Percentiles rank a stretch among this genome's conserved stretches.
Evolutionary conservation across 2,113 vertebrate genomes (phyloP).

Genomic region (Saguinus midas): DNA sequence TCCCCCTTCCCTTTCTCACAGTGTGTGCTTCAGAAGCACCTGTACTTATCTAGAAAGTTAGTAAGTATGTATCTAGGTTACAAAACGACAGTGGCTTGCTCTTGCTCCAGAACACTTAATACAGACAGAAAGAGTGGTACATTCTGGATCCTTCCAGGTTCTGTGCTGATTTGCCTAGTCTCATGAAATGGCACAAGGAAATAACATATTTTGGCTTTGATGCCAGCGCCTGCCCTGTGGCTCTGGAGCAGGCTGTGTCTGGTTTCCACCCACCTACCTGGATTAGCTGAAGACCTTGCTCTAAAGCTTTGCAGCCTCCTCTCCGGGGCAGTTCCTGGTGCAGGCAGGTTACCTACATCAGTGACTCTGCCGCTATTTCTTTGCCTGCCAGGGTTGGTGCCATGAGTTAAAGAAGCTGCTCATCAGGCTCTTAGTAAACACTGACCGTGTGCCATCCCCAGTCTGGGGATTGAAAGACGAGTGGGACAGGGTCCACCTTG

Average conservation of each 20-base stretch:
- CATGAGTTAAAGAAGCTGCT: constrained; percentile 16
- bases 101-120: neutral
- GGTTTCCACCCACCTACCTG: neutral
- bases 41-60: neutral
- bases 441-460: rapidly evolving
- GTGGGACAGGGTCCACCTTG: rapidly evolving
- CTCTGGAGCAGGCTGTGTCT: neutral
- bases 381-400: constrained; percentile 76
- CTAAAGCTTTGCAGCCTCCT: neutral
- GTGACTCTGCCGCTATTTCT: constrained; percentile 66
- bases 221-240: neutral
- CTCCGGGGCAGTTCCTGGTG: neutral
- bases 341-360: constrained; percentile 42
- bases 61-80: neutral
- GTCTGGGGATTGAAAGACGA: neutral
- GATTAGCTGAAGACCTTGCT: neutral
- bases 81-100: neutral
- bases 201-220: neutral
- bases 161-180: neutral
- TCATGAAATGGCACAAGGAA: rapidly evolving
- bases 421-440: neutral
- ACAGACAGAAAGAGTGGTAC: neutral
- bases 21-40: neutral
- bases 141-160: too few relatives aligned
- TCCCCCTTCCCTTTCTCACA: neutral